phyloP scores from a whole-genome alignment of 1,140 invertebrate species.

The Andrena cerasifolii region DNA sequence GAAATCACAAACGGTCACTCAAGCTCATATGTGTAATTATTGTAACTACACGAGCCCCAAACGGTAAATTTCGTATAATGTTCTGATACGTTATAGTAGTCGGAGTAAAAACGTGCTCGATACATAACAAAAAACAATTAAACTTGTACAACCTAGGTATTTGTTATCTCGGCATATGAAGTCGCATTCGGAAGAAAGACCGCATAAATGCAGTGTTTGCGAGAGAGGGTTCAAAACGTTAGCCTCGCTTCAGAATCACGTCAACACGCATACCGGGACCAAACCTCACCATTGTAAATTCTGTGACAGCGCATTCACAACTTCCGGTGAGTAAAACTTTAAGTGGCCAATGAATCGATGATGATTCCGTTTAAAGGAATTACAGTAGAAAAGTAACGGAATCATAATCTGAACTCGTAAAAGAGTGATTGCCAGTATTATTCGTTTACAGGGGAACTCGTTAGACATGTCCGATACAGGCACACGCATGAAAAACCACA shows the following conservation, averaged over 20 bases:
- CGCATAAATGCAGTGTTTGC: constrained; percentile 97
- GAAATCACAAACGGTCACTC: constrained; percentile 87
- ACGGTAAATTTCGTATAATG: constrained; percentile 78
- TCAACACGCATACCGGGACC: constrained; percentile 97
- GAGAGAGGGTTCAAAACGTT: constrained; percentile 97
- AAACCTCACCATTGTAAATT: constrained; percentile 97
- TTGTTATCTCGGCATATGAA: constrained; percentile 97
- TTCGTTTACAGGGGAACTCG: constrained; percentile 89
- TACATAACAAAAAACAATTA: constrained; percentile 13
- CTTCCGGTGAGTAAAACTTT: constrained; percentile 86
- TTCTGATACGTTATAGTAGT: not conserved
- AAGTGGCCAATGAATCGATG: no score
- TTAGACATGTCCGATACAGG: constrained; percentile 94
- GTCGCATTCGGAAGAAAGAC: constrained; percentile 96
- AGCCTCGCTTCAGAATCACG: constrained; percentile 96
- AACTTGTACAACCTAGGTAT: constrained; percentile 83
- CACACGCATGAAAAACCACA: constrained; percentile 98
- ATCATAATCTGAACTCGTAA: no score
- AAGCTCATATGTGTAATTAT: constrained; percentile 93
- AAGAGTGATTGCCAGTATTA: no score
- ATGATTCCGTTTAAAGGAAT: no score
- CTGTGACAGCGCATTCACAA: constrained; percentile 97
- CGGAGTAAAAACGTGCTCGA: not conserved
- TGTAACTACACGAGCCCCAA: constrained; percentile 96
- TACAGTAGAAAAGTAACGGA: not conserved